Conservation (phyloP, 2,113 vertebrate species). For the Cryptomyrus ogoouensis region DNA sequence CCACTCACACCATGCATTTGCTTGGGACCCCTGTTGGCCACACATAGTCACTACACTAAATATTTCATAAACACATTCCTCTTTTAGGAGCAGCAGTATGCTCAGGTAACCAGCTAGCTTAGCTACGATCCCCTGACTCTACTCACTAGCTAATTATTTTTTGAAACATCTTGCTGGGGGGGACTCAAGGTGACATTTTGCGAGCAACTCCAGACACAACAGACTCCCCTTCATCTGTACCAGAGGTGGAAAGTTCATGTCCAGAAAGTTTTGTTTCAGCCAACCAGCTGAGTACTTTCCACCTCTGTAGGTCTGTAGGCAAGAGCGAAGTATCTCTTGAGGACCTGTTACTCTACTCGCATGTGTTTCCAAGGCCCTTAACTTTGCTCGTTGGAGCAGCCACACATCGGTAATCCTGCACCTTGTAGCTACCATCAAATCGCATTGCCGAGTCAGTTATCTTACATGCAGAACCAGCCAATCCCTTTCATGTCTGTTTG, state of each 20-base stretch:
- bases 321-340: not conserved
- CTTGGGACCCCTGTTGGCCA: not conserved
- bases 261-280: too few species aligned
- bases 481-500: not conserved
- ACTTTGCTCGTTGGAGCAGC: not conserved
- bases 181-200: not conserved
- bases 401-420: not conserved
- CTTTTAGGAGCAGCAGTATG: not conserved
- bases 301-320: not conserved
- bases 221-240: not conserved
- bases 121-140: not conserved
- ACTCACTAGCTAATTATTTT: not conserved
- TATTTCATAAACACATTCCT: not conserved
- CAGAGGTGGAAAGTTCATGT: too few species aligned
- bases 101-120: not conserved
- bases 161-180: not conserved
- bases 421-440: not conserved
- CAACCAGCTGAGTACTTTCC: too few species aligned
- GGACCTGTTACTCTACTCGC: not conserved
- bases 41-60: not conserved
- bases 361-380: not conserved
- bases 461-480: not conserved
- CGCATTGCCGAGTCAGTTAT: not conserved
- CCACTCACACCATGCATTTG: not conserved
- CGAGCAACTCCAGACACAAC: not conserved